Conservation (phyloP, 2,797 vertebrate species). For the Sternarchorhynchus goeldii region DNA sequence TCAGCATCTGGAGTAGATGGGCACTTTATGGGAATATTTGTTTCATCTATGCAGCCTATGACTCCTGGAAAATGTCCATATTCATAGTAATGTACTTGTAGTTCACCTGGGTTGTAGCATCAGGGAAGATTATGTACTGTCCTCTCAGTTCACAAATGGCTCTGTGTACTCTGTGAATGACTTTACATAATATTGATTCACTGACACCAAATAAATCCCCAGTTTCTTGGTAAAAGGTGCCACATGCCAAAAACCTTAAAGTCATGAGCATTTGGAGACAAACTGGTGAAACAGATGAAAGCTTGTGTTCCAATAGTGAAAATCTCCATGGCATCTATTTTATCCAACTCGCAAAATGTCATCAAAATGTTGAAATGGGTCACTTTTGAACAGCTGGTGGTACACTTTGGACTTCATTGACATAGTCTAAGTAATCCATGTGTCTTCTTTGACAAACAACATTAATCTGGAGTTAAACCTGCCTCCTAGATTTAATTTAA, state of each 20-base stretch:
- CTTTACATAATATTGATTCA: slow-evolving; percentile 38
- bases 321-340: slow-evolving; percentile 19
- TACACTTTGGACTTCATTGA: too few species aligned
- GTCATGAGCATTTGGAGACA: slow-evolving; percentile 29
- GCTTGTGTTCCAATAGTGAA: slow-evolving; percentile 19
- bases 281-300: slow-evolving; percentile 25
- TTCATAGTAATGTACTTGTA: slow-evolving; percentile 40
- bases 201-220: slow-evolving; percentile 37
- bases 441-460: slow-evolving; percentile 1
- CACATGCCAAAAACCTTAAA: slow-evolving; percentile 30
- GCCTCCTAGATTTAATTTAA: slow-evolving; percentile 28
- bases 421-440: slow-evolving; percentile 13
- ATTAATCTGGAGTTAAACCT: slow-evolving; percentile 44
- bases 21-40: slow-evolving; percentile 12
- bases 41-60: slow-evolving; percentile 29
- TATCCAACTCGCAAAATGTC: slow-evolving; percentile 7
- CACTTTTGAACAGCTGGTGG: too few species aligned
- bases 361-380: too few species aligned
- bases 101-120: slow-evolving; percentile 22
- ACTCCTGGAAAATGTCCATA: slow-evolving; percentile 33
- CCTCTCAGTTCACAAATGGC: slow-evolving; percentile 16
- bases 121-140: slow-evolving; percentile 17
- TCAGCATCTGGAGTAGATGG: slow-evolving; percentile 32
- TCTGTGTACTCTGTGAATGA: slow-evolving; percentile 32
- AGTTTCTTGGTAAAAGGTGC: slow-evolving; percentile 12